These are phyloP conservation scores for Laticauda colubrina DNA, from an alignment of 2,113 vertebrate genomes.

Conservation along the genomic window DNA sequence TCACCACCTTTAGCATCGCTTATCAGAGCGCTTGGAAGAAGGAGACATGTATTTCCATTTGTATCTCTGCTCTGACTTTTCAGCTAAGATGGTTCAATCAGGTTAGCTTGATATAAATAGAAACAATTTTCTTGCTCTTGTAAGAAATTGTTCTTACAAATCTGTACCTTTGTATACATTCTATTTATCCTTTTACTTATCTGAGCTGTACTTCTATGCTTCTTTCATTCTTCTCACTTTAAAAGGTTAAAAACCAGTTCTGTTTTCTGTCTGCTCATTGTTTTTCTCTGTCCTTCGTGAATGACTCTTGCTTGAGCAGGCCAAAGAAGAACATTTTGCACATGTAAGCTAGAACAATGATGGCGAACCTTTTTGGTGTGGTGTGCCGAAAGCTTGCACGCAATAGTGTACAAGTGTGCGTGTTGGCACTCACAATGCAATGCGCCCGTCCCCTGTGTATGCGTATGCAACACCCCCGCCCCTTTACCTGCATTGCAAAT, in stretches of 20 bases:
- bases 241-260: background rate
- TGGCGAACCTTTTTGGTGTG: too few relatives aligned
- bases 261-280: background rate
- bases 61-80: background rate
- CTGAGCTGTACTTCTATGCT: background rate
- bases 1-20: background rate
- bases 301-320: background rate
- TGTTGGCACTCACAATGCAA: too few relatives aligned
- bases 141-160: background rate
- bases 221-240: background rate
- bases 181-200: background rate
- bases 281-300: background rate
- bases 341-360: background rate
- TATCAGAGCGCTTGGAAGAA: background rate
- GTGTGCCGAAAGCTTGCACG: too few relatives aligned
- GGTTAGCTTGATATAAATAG: background rate
- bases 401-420: too few relatives aligned
- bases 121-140: background rate
- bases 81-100: background rate
- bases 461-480: too few relatives aligned
- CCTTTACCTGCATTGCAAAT: too few relatives aligned
- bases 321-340: background rate
- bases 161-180: background rate
- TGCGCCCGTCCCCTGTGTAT: too few relatives aligned
- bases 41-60: background rate